Evolutionary conservation across 2,797 vertebrate species (phyloP).

Genomic region (Mycteria americana): DNA sequence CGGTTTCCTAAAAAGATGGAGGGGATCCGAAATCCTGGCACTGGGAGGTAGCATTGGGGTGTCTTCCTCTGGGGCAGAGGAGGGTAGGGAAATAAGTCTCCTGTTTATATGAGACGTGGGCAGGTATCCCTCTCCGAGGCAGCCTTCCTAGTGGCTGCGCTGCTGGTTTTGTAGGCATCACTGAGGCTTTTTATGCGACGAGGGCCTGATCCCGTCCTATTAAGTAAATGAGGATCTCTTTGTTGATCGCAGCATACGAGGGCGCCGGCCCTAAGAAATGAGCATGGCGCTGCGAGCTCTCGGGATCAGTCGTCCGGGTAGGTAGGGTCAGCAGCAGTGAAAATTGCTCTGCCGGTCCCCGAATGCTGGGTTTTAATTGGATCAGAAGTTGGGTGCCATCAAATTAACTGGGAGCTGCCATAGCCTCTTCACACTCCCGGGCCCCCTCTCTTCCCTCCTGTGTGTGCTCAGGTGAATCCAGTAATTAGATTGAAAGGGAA

Average conservation of each 20-base stretch:
- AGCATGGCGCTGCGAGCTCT: accelerated
- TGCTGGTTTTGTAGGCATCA: background rate
- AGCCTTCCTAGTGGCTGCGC: background rate
- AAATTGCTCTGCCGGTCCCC: background rate
- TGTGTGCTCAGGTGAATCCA: background rate
- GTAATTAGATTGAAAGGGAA: background rate
- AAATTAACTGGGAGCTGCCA: background rate
- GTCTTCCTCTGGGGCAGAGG: background rate
- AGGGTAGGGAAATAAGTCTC: background rate
- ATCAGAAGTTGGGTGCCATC: background rate
- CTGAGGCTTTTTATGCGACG: background rate
- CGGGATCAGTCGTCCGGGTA: accelerated
- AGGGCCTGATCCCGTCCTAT: background rate
- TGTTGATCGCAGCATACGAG: accelerated
- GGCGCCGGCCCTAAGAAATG: background rate
- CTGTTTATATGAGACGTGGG: accelerated
- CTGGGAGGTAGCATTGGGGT: accelerated
- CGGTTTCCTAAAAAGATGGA: background rate
- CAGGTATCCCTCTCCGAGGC: background rate
- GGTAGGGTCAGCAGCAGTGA: background rate
- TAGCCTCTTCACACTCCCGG: accelerated
- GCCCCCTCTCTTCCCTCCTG: background rate
- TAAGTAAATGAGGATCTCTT: background rate
- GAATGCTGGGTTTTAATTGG: background rate
- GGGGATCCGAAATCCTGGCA: background rate